phyloP scores from a whole-genome alignment of 2,113 vertebrate species.

The Erythrocercus mccallii region DNA sequence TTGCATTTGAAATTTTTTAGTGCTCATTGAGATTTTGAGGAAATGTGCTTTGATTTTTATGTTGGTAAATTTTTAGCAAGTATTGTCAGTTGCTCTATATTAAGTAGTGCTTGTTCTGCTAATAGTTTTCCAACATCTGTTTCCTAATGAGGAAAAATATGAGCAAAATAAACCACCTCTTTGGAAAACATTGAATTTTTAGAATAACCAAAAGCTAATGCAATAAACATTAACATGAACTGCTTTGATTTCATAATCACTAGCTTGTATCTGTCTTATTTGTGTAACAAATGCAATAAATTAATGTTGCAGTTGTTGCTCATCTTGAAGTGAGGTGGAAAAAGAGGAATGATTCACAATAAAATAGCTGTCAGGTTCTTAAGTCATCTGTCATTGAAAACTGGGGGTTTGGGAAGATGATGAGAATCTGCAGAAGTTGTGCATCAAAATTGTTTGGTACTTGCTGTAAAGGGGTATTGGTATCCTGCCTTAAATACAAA shows the following conservation, averaged over 20 bases:
- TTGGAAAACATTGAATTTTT: slow-evolving; percentile 1
- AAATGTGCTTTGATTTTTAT: neutral
- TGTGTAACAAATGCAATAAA: neutral
- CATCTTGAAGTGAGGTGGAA: neutral
- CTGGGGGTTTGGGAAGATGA: neutral
- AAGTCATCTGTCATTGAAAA: neutral
- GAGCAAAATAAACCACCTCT: neutral
- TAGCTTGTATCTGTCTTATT: neutral
- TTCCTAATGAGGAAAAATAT: slow-evolving; percentile 1
- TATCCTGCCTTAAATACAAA: neutral
- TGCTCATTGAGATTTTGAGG: neutral
- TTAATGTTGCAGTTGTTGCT: neutral
- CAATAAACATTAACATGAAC: neutral
- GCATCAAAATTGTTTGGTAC: neutral
- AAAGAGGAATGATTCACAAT: neutral
- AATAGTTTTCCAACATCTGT: neutral
- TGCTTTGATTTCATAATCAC: neutral
- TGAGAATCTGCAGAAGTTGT: neutral
- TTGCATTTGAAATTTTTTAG: neutral
- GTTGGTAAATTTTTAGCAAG: neutral
- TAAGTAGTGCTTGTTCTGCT: neutral
- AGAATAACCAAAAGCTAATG: neutral
- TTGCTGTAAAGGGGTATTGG: neutral
- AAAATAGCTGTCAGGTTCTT: neutral
- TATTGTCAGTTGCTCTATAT: neutral